Conservation (phyloP, 1,140 invertebrate genomes). For the Eupristina koningsbergeri region DNA sequence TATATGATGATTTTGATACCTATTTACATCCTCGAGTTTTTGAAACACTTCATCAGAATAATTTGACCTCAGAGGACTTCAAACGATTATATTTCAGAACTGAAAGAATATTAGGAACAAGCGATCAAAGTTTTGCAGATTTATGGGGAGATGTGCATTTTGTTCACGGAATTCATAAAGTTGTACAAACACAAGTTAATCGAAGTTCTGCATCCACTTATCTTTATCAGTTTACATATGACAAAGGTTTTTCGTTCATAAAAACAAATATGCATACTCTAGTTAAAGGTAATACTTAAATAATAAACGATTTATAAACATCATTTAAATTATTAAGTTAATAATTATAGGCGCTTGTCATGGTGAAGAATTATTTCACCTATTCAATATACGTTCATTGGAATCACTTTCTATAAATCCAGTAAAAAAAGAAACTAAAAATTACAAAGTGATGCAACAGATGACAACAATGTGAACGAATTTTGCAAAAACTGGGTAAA, state of each 20-base stretch:
- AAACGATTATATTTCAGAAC: conserved; percentile 63
- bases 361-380: conserved; percentile 56
- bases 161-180: conserved; percentile 64
- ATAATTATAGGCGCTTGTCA: conserved; percentile 58
- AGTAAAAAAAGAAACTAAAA: neutral
- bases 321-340: too few species aligned
- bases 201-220: conserved; percentile 64
- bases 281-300: conserved; percentile 26
- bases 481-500: conserved; percentile 66
- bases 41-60: conserved; percentile 38
- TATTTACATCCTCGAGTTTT: conserved; percentile 43
- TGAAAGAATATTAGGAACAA: conserved; percentile 57
- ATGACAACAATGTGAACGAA: conserved; percentile 62
- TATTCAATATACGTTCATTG: conserved; percentile 51
- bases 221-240: conserved; percentile 73
- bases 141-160: conserved; percentile 71
- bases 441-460: conserved; percentile 52
- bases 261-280: conserved; percentile 40
- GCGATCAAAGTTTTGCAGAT: conserved; percentile 63
- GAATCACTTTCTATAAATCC: conserved; percentile 5
- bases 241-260: conserved; percentile 37
- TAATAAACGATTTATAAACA: neutral
- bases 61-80: conserved; percentile 53
- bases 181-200: conserved; percentile 65
- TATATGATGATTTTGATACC: conserved; percentile 46